phyloP scores from a whole-genome alignment of 2,113 vertebrate species.

The Hoplias malabaricus region DNA sequence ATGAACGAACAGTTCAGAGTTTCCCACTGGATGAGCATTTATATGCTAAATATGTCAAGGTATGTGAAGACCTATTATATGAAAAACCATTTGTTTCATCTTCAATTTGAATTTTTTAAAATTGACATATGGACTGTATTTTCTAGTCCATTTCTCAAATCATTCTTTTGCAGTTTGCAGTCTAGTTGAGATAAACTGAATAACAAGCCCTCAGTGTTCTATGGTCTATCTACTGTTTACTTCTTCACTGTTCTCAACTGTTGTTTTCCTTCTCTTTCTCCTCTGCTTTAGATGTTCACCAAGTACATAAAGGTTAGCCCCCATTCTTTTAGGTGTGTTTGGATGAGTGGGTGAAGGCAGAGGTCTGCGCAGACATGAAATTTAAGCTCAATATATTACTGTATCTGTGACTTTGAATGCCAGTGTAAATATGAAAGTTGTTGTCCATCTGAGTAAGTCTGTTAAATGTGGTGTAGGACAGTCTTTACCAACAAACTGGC shows the following conservation, averaged over 20 bases:
- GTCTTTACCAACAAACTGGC: no score
- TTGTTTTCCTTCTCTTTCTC: slow-evolving; percentile 63
- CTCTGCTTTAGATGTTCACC: slow-evolving; percentile 99
- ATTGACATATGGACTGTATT: no score
- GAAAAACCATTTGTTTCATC: not conserved
- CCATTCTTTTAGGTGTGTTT: slow-evolving; percentile 71
- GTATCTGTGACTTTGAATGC: no score
- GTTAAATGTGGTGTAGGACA: no score
- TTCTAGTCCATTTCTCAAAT: no score
- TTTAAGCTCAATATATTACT: no score
- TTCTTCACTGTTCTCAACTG: not conserved
- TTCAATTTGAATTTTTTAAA: not conserved
- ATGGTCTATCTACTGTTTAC: not conserved
- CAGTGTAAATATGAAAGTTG: no score
- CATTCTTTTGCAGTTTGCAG: no score
- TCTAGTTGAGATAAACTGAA: not conserved
- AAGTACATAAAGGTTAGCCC: slow-evolving; percentile 99
- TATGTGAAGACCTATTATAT: slow-evolving; percentile 54
- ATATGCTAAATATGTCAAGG: slow-evolving; percentile 99
- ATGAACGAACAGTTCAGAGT: slow-evolving; percentile 94
- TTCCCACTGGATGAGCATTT: slow-evolving; percentile 97
- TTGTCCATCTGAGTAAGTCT: no score
- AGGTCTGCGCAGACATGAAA: no score
- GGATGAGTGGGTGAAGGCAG: slow-evolving; percentile 53
- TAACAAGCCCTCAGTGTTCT: not conserved